Evolutionary conservation across 1,140 invertebrate species (phyloP).

Genomic region (Aphidius ervi): DNA sequence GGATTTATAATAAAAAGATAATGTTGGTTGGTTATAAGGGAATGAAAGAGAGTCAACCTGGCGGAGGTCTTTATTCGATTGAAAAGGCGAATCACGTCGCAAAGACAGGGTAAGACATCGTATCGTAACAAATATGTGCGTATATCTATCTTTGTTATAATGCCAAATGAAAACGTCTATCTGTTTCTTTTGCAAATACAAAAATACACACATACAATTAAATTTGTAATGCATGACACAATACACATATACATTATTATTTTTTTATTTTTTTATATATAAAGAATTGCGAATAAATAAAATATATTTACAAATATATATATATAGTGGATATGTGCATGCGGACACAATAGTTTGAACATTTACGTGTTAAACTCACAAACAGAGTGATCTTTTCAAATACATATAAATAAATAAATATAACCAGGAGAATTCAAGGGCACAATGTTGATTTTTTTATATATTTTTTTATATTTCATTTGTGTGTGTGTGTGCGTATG

Average conservation of each 20-base stretch:
- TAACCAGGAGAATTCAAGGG: not conserved
- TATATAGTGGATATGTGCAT: not conserved
- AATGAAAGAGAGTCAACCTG: slow-evolving; percentile 39
- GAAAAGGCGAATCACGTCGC: slow-evolving; percentile 49
- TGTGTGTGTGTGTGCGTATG: slow-evolving; percentile 21
- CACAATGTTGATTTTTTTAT: not conserved
- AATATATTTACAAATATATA: not conserved
- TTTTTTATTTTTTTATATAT: too few relatives aligned
- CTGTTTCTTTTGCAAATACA: slow-evolving; percentile 8
- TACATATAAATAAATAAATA: too few relatives aligned
- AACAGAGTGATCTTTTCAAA: not conserved
- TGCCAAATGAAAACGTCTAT: slow-evolving; percentile 11
- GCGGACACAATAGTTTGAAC: too few relatives aligned
- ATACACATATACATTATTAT: too few relatives aligned
- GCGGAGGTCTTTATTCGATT: slow-evolving; percentile 51
- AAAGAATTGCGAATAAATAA: too few relatives aligned
- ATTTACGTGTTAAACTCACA: slow-evolving; percentile 9
- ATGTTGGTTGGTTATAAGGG: slow-evolving; percentile 3
- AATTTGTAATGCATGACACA: too few relatives aligned
- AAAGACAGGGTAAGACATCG: slow-evolving; percentile 43
- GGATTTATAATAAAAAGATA: slow-evolving; percentile 20
- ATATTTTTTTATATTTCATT: too few relatives aligned
- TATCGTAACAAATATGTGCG: slow-evolving; percentile 53
- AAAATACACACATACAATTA: too few relatives aligned
- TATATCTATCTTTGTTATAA: slow-evolving; percentile 25